Conservation (phyloP, 2,113 vertebrate genomes). For the Asarcornis scutulata region DNA sequence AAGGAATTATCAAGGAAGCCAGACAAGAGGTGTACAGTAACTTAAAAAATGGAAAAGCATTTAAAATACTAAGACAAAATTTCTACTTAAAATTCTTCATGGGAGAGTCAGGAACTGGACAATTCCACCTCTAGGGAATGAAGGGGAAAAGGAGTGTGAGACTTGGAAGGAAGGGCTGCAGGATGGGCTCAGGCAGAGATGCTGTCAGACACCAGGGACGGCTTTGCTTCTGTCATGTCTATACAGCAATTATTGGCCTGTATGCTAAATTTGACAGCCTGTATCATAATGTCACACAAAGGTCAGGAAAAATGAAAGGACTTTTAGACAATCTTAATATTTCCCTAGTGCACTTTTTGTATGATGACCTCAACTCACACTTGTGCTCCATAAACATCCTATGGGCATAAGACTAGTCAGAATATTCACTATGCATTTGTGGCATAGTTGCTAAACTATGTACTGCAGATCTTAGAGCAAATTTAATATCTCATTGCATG, state of each 20-base stretch:
- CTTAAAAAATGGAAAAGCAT: not conserved
- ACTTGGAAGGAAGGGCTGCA: not conserved
- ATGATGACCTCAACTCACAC: not conserved
- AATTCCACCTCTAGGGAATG: not conserved
- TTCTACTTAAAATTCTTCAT: not conserved
- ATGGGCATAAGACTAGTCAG: not conserved
- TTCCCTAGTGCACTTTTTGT: not conserved
- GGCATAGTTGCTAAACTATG: not conserved
- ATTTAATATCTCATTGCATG: slow-evolving; percentile 22
- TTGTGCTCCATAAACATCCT: slow-evolving; percentile 12
- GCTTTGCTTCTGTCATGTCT: not conserved
- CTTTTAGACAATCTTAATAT: not conserved
- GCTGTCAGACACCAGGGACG: not conserved
- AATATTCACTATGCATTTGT: not conserved
- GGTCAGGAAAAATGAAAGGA: not conserved
- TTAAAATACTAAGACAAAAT: not conserved
- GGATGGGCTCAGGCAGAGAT: not conserved
- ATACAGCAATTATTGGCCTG: not conserved
- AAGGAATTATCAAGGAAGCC: not conserved
- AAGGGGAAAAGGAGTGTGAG: not conserved
- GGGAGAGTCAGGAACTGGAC: not conserved
- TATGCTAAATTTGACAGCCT: not conserved
- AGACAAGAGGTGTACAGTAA: not conserved
- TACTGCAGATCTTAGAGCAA: not conserved
- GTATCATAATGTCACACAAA: not conserved